Conservation (phyloP, 2,113 vertebrate species). For the Fulmarus glacialis region DNA sequence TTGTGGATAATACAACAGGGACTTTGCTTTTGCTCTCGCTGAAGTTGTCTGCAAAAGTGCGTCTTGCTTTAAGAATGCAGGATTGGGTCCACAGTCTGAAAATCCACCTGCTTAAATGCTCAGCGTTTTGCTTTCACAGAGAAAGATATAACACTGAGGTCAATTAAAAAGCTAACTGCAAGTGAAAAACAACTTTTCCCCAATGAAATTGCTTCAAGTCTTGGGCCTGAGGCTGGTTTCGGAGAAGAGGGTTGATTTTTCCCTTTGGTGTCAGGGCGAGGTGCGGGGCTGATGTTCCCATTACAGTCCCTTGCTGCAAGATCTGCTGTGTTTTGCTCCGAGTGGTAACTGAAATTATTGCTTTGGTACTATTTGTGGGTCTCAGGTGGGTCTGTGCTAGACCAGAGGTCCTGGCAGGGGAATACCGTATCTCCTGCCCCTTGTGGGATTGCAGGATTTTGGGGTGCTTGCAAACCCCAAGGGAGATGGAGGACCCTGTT, state of each 20-base stretch:
- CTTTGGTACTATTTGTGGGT: neutral
- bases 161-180: neutral
- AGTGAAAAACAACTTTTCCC: neutral
- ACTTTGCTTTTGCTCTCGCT: neutral
- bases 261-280: neutral
- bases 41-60: neutral
- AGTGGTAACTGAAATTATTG: neutral
- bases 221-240: neutral
- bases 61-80: neutral
- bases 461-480: neutral
- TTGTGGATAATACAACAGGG: neutral
- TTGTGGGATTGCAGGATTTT: neutral
- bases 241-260: neutral
- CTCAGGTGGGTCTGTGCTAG: neutral
- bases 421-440: neutral
- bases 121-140: neutral
- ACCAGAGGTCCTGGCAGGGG: neutral
- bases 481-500: accelerated
- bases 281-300: accelerated
- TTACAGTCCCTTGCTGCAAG: neutral
- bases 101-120: slow-evolving; percentile 32
- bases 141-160: neutral
- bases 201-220: neutral
- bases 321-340: neutral
- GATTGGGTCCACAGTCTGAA: neutral